Evolutionary conservation across 2,888 invertebrate genomes (phyloP).

Genomic region (Agonopterix heracliana): DNA sequence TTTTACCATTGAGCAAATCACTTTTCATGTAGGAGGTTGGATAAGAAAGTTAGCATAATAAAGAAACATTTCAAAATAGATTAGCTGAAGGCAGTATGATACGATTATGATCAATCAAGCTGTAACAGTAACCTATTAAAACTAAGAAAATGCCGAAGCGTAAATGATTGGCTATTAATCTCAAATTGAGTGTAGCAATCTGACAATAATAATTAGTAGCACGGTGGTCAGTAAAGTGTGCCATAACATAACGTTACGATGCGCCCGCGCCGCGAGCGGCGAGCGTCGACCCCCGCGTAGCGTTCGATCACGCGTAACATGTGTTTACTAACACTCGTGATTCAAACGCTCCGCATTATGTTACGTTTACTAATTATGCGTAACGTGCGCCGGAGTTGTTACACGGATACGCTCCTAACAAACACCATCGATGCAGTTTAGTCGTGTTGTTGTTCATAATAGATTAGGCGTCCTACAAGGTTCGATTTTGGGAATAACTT

Average conservation of each 20-base stretch:
- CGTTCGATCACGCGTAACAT: conserved; percentile 1
- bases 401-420: neutral
- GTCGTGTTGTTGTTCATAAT: neutral
- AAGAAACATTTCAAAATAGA: too few relatives aligned
- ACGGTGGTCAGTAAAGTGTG: conserved; percentile 1
- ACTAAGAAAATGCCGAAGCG: neutral
- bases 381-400: neutral
- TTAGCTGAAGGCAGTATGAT: too few relatives aligned
- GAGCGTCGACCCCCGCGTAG: neutral
- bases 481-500: neutral
- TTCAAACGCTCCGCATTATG: neutral
- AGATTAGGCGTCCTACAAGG: neutral
- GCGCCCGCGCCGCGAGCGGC: neutral
- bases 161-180: neutral
- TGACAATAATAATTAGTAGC: neutral
- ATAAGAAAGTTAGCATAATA: too few relatives aligned
- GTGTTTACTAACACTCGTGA: conserved; percentile 7
- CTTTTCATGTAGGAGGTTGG: too few relatives aligned
- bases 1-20: too few relatives aligned
- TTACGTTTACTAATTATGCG: conserved; percentile 1
- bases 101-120: neutral
- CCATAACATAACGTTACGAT: neutral
- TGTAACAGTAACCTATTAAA: neutral
- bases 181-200: neutral
- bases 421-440: too few relatives aligned